Conservation (phyloP, 23 tunicate species). For the Oikopleura dioica region DNA sequence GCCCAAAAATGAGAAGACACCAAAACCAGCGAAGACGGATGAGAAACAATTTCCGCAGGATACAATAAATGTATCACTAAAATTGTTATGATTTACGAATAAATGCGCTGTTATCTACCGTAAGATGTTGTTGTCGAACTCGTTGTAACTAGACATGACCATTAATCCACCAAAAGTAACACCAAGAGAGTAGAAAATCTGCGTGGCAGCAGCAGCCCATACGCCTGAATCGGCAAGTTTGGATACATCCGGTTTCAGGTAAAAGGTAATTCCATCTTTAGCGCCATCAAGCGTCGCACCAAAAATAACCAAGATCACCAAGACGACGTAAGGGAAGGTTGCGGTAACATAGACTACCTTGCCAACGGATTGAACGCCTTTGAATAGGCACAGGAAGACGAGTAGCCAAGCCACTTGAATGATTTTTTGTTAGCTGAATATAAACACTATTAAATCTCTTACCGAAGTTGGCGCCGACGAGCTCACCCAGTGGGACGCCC, state of each 20-base stretch:
- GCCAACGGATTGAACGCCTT: slow-evolving; percentile 5
- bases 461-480: neutral
- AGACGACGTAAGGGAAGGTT: neutral
- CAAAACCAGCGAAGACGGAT: slow-evolving; percentile 92
- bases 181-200: slow-evolving; percentile 84
- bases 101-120: too few species aligned
- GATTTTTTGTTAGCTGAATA: too few species aligned
- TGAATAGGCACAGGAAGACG: neutral
- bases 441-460: too few species aligned
- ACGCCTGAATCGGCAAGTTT: slow-evolving; percentile 22
- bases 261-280: neutral
- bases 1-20: slow-evolving; percentile 82
- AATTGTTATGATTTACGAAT: too few species aligned
- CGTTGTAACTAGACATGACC: slow-evolving; percentile 23
- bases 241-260: neutral
- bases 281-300: slow-evolving; percentile 13
- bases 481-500: neutral
- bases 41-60: slow-evolving; percentile 82
- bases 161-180: slow-evolving; percentile 26
- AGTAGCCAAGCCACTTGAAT: neutral
- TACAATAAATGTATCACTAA: slow-evolving; percentile 79
- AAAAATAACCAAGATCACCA: neutral
- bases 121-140: slow-evolving; percentile 28
- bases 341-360: slow-evolving; percentile 11
- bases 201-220: slow-evolving; percentile 87